A percentile compares a stretch with the other conserved stretches of the same genome.
phyloP scores from a whole-genome alignment of 2,113 vertebrate species.

The Nanorana parkeri region DNA sequence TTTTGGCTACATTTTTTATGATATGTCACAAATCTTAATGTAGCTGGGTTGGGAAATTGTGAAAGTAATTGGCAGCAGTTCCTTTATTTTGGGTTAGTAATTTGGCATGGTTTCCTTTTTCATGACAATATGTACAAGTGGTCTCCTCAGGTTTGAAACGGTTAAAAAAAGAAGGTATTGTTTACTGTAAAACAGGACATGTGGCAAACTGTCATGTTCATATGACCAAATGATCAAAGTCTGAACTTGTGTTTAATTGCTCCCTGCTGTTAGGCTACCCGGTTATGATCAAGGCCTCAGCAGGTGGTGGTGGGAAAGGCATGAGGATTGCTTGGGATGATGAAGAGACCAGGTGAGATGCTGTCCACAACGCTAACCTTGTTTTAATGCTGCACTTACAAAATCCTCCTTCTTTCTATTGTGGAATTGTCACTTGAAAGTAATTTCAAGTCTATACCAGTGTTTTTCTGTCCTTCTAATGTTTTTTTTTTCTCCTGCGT shows the following conservation, averaged over 20 bases:
- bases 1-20: too few species aligned
- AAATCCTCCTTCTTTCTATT: conserved; percentile 53
- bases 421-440: conserved; percentile 43
- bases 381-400: conserved; percentile 72
- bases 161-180: conserved; percentile 73
- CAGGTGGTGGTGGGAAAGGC: conserved; percentile 97
- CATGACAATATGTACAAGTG: not conserved
- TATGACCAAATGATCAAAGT: conserved; percentile 90
- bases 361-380: conserved; percentile 74
- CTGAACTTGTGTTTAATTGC: conserved; percentile 90
- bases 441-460: conserved; percentile 16
- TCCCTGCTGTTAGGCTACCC: conserved; percentile 97
- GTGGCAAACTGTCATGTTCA: conserved; percentile 92
- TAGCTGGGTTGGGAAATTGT: too few species aligned
- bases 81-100: not conserved
- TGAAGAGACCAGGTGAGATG: conserved; percentile 93
- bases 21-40: too few species aligned
- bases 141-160: conserved; percentile 52
- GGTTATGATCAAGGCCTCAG: conserved; percentile 99
- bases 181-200: conserved; percentile 81
- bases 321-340: conserved; percentile 98
- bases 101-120: not conserved
- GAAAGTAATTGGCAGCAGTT: too few species aligned
- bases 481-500: not conserved
- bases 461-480: not conserved